Percentiles rank a stretch among this genome's conserved stretches.
Evolutionary conservation across 1,140 invertebrate species (phyloP).

Genomic region (Zaprionus africanus): DNA sequence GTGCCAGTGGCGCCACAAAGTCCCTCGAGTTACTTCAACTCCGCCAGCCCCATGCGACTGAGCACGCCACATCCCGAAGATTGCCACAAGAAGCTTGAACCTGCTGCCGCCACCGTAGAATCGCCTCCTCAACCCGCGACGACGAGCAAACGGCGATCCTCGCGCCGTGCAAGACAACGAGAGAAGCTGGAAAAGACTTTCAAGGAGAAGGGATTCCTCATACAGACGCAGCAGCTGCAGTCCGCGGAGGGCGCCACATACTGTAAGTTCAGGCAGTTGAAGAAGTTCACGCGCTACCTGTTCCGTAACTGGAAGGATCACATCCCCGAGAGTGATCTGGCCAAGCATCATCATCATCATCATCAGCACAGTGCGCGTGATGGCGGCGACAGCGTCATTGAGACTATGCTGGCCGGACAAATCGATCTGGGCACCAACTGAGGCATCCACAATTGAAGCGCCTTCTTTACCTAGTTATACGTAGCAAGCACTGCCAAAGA

Average conservation of each 20-base stretch:
- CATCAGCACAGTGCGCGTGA: slow-evolving; percentile 1
- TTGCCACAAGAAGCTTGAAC: slow-evolving; percentile 26
- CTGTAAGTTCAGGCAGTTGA: slow-evolving; percentile 95
- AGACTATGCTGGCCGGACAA: slow-evolving; percentile 42
- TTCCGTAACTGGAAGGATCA: slow-evolving; percentile 97
- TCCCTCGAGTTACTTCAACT: slow-evolving; percentile 51
- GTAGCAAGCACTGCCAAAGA: slow-evolving; percentile 74
- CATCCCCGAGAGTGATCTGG: slow-evolving; percentile 90
- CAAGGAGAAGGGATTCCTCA: slow-evolving; percentile 95
- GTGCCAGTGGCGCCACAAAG: slow-evolving; percentile 52
- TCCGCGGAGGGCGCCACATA: slow-evolving; percentile 96
- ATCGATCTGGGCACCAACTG: slow-evolving; percentile 15
- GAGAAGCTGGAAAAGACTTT: slow-evolving; percentile 96
- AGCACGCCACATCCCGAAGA: slow-evolving; percentile 29
- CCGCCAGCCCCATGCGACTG: slow-evolving; percentile 54
- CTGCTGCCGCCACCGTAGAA: slow-evolving; percentile 2
- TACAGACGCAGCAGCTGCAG: slow-evolving; percentile 96
- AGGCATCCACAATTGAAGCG: not conserved
- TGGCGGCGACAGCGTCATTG: slow-evolving; percentile 33
- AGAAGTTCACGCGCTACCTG: slow-evolving; percentile 96
- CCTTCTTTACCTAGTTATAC: slow-evolving; percentile 10
- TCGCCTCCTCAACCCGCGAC: not conserved
- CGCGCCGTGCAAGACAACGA: slow-evolving; percentile 91
- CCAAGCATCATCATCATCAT: slow-evolving; percentile 41
- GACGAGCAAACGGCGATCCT: slow-evolving; percentile 88